phyloP scores from a whole-genome alignment of 2,888 invertebrate species.

The Acrobasis consociella region DNA sequence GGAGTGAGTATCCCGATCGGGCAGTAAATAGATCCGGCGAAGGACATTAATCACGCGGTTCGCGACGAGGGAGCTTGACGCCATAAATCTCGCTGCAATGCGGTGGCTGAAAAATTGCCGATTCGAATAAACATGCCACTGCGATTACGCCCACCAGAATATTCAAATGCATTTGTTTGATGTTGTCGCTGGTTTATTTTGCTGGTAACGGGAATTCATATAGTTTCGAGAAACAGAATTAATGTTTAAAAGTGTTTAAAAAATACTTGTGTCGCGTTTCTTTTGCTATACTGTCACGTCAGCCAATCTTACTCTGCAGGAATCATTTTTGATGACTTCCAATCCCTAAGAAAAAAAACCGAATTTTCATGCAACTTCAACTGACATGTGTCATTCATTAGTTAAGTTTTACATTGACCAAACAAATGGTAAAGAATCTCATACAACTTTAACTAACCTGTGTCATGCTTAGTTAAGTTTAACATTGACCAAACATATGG shows the following conservation, averaged over 20 bases:
- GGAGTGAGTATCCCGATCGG: slow-evolving; percentile 27
- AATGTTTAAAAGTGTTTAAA: neutral
- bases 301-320: no score
- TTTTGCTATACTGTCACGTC: no score
- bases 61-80: slow-evolving; percentile 50
- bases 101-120: slow-evolving; percentile 72
- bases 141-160: slow-evolving; percentile 48
- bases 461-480: no score
- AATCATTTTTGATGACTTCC: no score
- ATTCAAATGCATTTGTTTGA: slow-evolving; percentile 20
- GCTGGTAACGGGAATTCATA: slow-evolving; percentile 2
- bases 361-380: no score
- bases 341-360: no score
- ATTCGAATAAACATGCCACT: slow-evolving; percentile 68
- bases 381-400: no score
- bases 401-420: no score
- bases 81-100: slow-evolving; percentile 76
- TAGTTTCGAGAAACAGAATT: neutral
- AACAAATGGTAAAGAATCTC: no score
- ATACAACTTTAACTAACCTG: no score
- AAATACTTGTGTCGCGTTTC: no score
- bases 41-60: slow-evolving; percentile 61
- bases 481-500: no score
- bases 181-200: slow-evolving; percentile 3
- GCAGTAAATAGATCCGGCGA: slow-evolving; percentile 63